These are phyloP conservation scores for Vidua macroura DNA, from an alignment of 2,113 vertebrate genomes.

Conservation along the genomic window DNA sequence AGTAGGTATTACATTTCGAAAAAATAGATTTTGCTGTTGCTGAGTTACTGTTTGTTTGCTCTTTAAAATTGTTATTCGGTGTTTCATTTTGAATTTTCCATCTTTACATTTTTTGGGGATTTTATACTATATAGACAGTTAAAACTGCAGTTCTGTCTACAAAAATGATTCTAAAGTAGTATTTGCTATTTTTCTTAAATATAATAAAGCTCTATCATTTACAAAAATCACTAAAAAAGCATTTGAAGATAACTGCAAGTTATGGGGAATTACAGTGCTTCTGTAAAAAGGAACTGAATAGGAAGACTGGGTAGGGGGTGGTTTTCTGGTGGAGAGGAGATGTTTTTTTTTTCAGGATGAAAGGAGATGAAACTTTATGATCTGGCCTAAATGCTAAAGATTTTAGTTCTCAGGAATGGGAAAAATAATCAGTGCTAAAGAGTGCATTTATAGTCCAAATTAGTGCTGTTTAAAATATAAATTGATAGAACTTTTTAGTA, in stretches of 20 bases:
- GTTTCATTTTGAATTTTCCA: neutral
- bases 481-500: neutral
- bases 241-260: neutral
- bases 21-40: neutral
- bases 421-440: neutral
- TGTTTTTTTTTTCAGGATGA: neutral
- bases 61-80: neutral
- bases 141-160: neutral
- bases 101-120: neutral
- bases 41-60: neutral
- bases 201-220: neutral
- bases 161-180: neutral
- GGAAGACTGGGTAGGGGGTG: neutral
- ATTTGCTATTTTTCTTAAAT: neutral
- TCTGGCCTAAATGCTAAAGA: neutral
- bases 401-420: neutral
- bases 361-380: neutral
- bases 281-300: neutral
- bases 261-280: neutral
- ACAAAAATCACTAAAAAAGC: neutral
- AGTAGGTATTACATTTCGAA: slow-evolving; percentile 77
- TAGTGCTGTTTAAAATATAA: neutral
- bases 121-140: neutral
- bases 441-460: neutral
- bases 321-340: neutral